Conservation (phyloP, 2,888 invertebrate genomes). For the Eremobia ochroleuca region DNA sequence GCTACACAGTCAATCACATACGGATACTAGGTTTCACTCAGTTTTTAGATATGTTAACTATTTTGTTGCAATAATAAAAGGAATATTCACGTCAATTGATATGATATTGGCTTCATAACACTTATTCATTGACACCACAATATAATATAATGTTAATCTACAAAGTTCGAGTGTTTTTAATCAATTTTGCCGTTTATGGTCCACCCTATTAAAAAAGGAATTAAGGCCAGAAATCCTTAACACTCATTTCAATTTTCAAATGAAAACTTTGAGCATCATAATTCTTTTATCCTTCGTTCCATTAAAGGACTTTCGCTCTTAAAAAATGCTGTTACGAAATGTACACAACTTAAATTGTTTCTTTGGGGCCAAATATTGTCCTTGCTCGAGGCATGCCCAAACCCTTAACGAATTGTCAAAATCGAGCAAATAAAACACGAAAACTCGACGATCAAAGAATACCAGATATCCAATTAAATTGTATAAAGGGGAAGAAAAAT, state of each 20-base stretch:
- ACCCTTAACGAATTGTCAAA: conserved; percentile 32
- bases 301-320: conserved; percentile 26
- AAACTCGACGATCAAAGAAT: conserved; percentile 39
- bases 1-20: conserved; percentile 37
- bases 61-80: conserved; percentile 20
- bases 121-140: conserved; percentile 53
- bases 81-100: conserved; percentile 30
- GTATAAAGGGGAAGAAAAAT: conserved; percentile 33
- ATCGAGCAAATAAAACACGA: conserved; percentile 31
- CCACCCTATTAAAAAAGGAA: conserved; percentile 16
- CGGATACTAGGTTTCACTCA: conserved; percentile 22
- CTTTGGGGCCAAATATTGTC: conserved; percentile 38
- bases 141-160: conserved; percentile 35
- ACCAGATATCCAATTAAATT: conserved; percentile 31
- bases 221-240: conserved; percentile 24
- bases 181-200: not conserved
- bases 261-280: conserved; percentile 28
- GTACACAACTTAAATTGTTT: conserved; percentile 37
- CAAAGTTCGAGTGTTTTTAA: conserved; percentile 20
- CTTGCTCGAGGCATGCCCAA: conserved; percentile 26
- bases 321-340: conserved; percentile 35
- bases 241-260: conserved; percentile 30
- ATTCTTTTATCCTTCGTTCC: conserved; percentile 23
- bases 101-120: conserved; percentile 54
- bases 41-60: conserved; percentile 46